Evolutionary conservation across 30 jellyfish, hydroid and myxozoan genomes (phyloP), one percentile per base, ranked within the genome.

Genomic region (Phacellophora camtschatica): DNA sequence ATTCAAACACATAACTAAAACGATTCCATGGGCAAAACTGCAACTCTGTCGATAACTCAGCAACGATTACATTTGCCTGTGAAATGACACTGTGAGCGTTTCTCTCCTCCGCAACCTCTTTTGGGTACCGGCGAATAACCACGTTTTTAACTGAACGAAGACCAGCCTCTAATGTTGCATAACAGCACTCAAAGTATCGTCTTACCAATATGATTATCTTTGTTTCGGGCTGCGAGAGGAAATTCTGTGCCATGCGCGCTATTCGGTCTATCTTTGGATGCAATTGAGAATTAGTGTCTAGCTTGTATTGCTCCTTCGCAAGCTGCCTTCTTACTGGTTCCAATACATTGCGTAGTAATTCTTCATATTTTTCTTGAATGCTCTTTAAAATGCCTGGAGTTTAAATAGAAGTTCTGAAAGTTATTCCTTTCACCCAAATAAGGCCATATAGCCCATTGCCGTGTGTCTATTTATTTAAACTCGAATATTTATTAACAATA

Each of bases 21-120:
- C 82, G 74, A 45, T 63, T 39, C 97, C 97, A 88, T 1, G 97
- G 97, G 59, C 97, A 88, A 42, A 71, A 62, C 78, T 71, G 87
- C 10, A 88, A 53, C 24, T 80, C 97, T 0, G 81, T 54, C 35
- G 74, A 66, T 50, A 80, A 50, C 29, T 63, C 90, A 29, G 97
- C 97, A 10, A 88, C 62, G 29, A 88, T 72, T 36, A 88, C 87
- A 64, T 88, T 88, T 30, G 87, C 84, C 31, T 81, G 74, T 34
- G 86, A 71, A 5, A 88, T 70, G 7, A 71, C 74, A 16, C 76
- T 78, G 23, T 35, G 66, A 19, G 63, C 32, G 7, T 15, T 34
- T 53, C 72, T 57, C 56, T 88, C 92, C 16, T 74, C 86, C 5
- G 77, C 90, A 22, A 74, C 74, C 66, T 32, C 80, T 19, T 56